Evolutionary conservation across 2,888 invertebrate genomes (phyloP).

Genomic region (Nymphalis c-album): DNA sequence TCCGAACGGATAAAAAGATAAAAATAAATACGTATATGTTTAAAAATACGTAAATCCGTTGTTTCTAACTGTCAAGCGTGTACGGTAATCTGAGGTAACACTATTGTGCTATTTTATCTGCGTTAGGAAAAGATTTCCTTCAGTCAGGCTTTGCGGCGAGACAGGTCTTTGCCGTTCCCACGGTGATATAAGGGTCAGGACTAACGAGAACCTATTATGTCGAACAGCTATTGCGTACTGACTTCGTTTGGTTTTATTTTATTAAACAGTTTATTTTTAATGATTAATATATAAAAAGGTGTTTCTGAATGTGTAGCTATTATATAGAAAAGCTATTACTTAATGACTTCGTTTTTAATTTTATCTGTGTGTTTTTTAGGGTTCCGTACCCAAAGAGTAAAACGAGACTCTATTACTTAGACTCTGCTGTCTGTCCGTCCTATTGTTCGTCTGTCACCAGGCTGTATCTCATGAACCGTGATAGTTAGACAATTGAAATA

Average conservation of each 20-base stretch:
- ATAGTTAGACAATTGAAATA: too few relatives aligned
- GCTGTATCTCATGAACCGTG: too few relatives aligned
- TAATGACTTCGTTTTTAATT: too few relatives aligned
- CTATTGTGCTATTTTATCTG: constrained; percentile 36
- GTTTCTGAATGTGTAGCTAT: too few relatives aligned
- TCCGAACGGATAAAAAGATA: background rate
- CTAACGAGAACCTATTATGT: constrained; percentile 18
- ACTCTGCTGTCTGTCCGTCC: too few relatives aligned
- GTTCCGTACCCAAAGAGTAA: too few relatives aligned
- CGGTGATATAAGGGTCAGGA: constrained; percentile 26
- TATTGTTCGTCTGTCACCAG: too few relatives aligned
- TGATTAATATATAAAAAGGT: too few relatives aligned
- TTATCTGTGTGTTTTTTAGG: too few relatives aligned
- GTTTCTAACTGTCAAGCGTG: constrained; percentile 37
- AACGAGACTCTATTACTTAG: too few relatives aligned
- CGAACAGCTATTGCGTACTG: background rate
- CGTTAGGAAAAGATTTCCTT: constrained; percentile 38
- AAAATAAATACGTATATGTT: constrained; percentile 22
- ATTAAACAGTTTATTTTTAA: too few relatives aligned
- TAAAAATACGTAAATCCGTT: constrained; percentile 26
- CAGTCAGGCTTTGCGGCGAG: constrained; percentile 37
- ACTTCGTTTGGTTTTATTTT: background rate
- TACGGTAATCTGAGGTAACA: constrained; percentile 38
- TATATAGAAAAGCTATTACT: too few relatives aligned
- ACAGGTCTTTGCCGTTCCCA: constrained; percentile 36